These are phyloP conservation scores for Cetoscarus ocellatus DNA, from an alignment of 2,797 vertebrate species.

Conservation along the genomic window DNA sequence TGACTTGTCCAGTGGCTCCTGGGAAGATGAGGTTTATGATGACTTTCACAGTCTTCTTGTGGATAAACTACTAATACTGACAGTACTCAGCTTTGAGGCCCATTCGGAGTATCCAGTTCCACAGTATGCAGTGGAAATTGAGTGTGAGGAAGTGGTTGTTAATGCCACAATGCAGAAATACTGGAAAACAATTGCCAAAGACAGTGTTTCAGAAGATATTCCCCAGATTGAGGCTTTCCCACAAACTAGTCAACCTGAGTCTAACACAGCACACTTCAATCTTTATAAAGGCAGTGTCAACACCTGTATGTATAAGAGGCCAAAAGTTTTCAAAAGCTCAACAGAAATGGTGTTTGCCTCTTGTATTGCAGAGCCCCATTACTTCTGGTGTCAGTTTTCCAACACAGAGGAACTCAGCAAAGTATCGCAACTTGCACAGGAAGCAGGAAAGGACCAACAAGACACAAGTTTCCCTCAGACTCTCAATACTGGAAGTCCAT, in stretches of 20 bases:
- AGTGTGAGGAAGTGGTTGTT: conserved; percentile 76
- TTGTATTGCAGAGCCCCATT: conserved; percentile 83
- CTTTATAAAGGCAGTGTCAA: conserved; percentile 6
- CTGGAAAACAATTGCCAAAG: conserved; percentile 58
- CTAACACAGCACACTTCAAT: background rate
- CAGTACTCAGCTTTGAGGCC: conserved; percentile 59
- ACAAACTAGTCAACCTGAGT: background rate
- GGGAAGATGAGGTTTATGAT: conserved; percentile 81
- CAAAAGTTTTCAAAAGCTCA: conserved; percentile 58
- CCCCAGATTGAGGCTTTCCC: background rate
- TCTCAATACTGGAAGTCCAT: conserved; percentile 80
- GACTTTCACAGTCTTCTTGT: conserved; percentile 83
- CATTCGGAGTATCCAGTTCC: conserved; percentile 64
- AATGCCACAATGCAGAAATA: conserved; percentile 83
- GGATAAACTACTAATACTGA: conserved; percentile 83
- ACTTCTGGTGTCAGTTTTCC: conserved; percentile 91
- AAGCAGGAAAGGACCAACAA: conserved; percentile 67
- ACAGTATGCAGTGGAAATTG: conserved; percentile 83
- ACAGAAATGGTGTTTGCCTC: conserved; percentile 79
- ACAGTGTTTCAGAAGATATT: background rate
- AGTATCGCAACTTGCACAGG: conserved; percentile 79
- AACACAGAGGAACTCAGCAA: conserved; percentile 35
- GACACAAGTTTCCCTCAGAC: conserved; percentile 11
- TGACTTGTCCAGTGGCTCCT: conserved; percentile 76
- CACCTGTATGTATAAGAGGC: conserved; percentile 48